Conservation (phyloP, 2,113 vertebrate species). For the Mastomys coucha region DNA sequence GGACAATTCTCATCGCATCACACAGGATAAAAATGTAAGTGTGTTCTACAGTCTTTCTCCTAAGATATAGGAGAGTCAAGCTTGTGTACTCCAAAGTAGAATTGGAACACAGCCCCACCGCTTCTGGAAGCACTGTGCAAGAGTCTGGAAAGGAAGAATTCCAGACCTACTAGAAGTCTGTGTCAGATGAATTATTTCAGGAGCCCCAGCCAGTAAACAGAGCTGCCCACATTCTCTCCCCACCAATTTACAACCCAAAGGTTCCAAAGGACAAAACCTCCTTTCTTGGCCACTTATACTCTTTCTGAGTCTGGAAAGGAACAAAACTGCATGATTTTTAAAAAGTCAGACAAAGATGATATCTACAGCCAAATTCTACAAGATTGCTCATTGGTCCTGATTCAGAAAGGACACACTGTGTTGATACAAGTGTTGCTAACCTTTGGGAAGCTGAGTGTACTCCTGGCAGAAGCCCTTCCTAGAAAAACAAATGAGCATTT, state of each 20-base stretch:
- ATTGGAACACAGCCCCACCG: not conserved
- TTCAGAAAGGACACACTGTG: not conserved
- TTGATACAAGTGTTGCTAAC: constrained; percentile 56
- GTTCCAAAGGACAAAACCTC: not conserved
- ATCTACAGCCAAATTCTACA: constrained; percentile 47
- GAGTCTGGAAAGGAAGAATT: not conserved
- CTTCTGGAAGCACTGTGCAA: not conserved
- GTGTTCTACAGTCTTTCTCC: not conserved
- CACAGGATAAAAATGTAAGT: not conserved
- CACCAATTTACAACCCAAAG: constrained; percentile 15
- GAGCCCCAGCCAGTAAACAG: not conserved
- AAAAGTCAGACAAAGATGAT: constrained; percentile 62
- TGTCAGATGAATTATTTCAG: not conserved
- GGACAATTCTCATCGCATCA: not conserved
- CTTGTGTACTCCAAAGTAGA: not conserved
- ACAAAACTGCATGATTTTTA: constrained; percentile 4
- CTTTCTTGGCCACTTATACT: constrained; percentile 56
- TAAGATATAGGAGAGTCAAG: constrained; percentile 1
- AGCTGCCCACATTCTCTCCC: not conserved
- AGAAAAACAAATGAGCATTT: not conserved
- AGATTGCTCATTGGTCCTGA: constrained; percentile 72
- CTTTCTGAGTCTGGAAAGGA: constrained; percentile 59
- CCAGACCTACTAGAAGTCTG: not conserved
- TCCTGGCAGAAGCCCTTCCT: constrained; percentile 54
- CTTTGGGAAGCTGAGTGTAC: constrained; percentile 34